Conservation (phyloP, 2,797 vertebrate genomes). For the Esox masquinongy region DNA sequence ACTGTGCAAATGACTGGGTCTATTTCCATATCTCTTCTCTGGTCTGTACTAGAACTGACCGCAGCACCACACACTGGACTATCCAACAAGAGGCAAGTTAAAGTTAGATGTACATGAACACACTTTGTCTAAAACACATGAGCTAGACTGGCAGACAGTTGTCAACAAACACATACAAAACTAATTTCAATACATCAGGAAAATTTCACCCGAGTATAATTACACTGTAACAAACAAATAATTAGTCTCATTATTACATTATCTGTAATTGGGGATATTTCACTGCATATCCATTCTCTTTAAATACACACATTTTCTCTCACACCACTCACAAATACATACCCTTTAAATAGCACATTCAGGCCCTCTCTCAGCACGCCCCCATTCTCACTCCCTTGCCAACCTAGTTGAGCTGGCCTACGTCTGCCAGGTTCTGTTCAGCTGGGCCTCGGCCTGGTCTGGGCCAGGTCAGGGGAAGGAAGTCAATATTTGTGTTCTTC, state of each 20-base stretch:
- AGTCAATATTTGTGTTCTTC: constrained; percentile 76
- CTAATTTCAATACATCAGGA: constrained; percentile 16
- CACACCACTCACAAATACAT: constrained; percentile 11
- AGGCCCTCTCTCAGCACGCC: constrained; percentile 38
- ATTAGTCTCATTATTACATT: not conserved
- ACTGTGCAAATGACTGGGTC: constrained; percentile 50
- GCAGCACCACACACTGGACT: constrained; percentile 21
- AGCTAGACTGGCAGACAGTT: constrained; percentile 1
- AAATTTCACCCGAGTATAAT: not conserved
- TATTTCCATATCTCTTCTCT: constrained; percentile 60
- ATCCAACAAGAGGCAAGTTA: constrained; percentile 19
- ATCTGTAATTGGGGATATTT: constrained; percentile 3
- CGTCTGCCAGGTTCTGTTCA: constrained; percentile 53
- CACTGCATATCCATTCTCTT: constrained; percentile 42
- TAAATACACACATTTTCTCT: constrained; percentile 40
- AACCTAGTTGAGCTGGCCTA: constrained; percentile 46
- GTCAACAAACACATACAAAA: constrained; percentile 15
- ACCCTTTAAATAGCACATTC: constrained; percentile 60
- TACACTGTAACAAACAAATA: not conserved
- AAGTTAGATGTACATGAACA: not conserved
- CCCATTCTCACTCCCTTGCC: constrained; percentile 50
- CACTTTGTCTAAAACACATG: not conserved
- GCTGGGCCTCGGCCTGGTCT: constrained; percentile 26
- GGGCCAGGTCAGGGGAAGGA: constrained; percentile 55
- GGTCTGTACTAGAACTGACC: constrained; percentile 35